These are phyloP conservation scores for Sparidentex hasta DNA, from an alignment of 2,797 vertebrate species.

Conservation along the genomic window DNA sequence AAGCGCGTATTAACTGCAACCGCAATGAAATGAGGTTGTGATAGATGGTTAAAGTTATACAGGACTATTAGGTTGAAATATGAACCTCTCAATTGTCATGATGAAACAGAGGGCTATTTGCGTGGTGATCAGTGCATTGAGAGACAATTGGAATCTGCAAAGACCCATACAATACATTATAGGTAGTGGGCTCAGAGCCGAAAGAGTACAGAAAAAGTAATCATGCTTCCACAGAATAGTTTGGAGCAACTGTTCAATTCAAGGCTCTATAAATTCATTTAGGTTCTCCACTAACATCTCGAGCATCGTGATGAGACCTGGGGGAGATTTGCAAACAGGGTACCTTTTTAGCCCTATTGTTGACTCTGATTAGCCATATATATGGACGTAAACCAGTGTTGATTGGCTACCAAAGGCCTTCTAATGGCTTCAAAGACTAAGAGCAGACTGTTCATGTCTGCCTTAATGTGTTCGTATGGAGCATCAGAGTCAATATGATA, in stretches of 20 bases:
- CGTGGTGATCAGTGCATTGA: slow-evolving; percentile 87
- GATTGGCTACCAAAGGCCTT: slow-evolving; percentile 46
- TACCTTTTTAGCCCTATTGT: slow-evolving; percentile 39
- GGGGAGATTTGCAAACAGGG: slow-evolving; percentile 55
- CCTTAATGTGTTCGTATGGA: slow-evolving; percentile 26
- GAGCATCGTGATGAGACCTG: slow-evolving; percentile 66
- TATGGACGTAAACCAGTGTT: slow-evolving; percentile 37
- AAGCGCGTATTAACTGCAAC: slow-evolving; percentile 89
- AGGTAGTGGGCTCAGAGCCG: slow-evolving; percentile 77
- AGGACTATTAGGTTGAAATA: slow-evolving; percentile 92
- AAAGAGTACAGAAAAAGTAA: slow-evolving; percentile 84
- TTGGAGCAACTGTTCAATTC: slow-evolving; percentile 77
- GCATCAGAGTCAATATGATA: slow-evolving; percentile 12
- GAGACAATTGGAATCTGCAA: slow-evolving; percentile 87
- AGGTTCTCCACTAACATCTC: slow-evolving; percentile 67
- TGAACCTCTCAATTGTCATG: slow-evolving; percentile 91
- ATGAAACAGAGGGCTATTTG: slow-evolving; percentile 89
- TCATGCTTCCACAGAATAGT: slow-evolving; percentile 78
- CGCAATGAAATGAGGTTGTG: slow-evolving; percentile 92
- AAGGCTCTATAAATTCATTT: slow-evolving; percentile 77
- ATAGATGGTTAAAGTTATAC: slow-evolving; percentile 94
- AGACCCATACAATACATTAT: slow-evolving; percentile 83
- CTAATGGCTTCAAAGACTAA: slow-evolving; percentile 29
- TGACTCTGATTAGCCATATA: slow-evolving; percentile 48
- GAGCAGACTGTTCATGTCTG: slow-evolving; percentile 22